Base-by-base conservation (phyloP, 2,888 invertebrate genomes). In the Cosmopolites sordidus region DNA sequence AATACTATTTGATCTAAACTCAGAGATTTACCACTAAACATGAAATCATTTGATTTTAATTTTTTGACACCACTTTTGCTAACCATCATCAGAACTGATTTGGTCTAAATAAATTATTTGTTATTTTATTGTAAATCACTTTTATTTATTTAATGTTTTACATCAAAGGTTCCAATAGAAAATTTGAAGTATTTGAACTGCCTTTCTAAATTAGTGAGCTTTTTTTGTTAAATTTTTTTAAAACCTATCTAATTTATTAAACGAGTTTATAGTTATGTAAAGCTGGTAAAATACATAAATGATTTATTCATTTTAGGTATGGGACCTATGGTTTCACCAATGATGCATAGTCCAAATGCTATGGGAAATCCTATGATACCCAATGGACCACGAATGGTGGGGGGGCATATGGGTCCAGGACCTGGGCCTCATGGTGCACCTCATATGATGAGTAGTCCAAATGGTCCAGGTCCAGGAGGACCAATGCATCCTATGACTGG, bases 371-470 rank as follows among this genome's bases (percentile, higher is more conserved):
- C 70, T 4, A 71, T 73, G 68, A 70, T 78, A 74, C 76, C 78
- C 73, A 77, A 77, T 54, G 78, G 64, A 4, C 73, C 74, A 1
- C 61, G 72, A 55, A 70, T 73, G 65, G 68, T 65, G n/a, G 51
- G 51, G 9, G 57, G 57, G n/a, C 65, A 63, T 41, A 64, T 66
- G 66, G 63, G 60, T 46, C 75, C 75, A 37, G 58, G 61, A n/a
- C 60, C 60, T 4, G 59, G 60, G 12, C 59, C 50, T 9, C 62
- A 62, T 38, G 62, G 60, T 4, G 62, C 63, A 5, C 71, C 71
- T 8, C 73, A 73, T 51, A 81, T 82, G 60, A 81, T 82, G 78
- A 78, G 79, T 73, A 80, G 77, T 68, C 81, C 81, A 39, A 82
- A 81, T 69, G 81, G 81, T 1, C 80, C 80, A 5, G 64, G 76